Percentiles rank a stretch among this genome's conserved stretches.
Conservation (phyloP, 2,797 vertebrate species). For the Odontamblyopus lacepedii region DNA sequence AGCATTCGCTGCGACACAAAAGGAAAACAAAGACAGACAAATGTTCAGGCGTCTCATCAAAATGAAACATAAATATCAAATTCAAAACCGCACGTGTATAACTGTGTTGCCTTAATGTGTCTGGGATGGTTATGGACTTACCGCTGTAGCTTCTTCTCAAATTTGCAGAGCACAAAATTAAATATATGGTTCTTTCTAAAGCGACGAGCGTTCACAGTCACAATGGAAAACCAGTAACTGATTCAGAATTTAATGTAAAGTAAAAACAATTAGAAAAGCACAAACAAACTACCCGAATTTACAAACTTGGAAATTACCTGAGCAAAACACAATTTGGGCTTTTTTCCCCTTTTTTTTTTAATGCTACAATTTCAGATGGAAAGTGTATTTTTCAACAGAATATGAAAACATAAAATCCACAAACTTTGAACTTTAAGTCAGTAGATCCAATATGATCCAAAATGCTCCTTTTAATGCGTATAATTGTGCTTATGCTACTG, state of each 20-base stretch:
- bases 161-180: conserved; percentile 24
- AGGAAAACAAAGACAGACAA: not conserved
- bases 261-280: conserved; percentile 10
- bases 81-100: not conserved
- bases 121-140: conserved; percentile 41
- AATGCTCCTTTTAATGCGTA: too few species aligned
- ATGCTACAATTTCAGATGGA: not conserved
- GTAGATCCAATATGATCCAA: too few species aligned
- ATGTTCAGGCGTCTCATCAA: not conserved
- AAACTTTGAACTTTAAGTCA: not conserved
- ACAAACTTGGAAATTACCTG: not conserved
- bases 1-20: conserved; percentile 76
- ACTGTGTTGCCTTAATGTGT: conserved; percentile 23
- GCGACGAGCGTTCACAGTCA: conserved; percentile 33
- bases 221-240: conserved; percentile 26
- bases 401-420: not conserved
- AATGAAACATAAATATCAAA: not conserved
- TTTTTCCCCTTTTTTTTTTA: not conserved
- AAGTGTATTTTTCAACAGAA: too few species aligned
- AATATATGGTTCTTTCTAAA: conserved; percentile 21
- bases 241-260: conserved; percentile 37
- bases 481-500: too few species aligned
- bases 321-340: not conserved
- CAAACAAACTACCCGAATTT: not conserved
- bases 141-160: conserved; percentile 41